Evolutionary conservation across 1,140 invertebrate species (phyloP), one percentile per base, ranked within the genome.

Genomic region (Melanaphis sacchari): DNA sequence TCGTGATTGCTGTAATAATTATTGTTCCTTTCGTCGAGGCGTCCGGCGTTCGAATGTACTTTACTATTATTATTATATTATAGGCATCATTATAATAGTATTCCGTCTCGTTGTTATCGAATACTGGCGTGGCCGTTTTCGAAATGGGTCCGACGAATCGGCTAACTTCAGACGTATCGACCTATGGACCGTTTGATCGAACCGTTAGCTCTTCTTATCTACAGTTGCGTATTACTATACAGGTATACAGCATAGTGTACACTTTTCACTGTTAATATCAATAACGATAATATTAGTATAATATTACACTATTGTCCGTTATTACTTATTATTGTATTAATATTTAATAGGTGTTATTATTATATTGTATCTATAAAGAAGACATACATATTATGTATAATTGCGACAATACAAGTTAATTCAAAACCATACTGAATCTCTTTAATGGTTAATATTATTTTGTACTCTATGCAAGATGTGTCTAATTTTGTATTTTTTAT

Each of bases 271-370:
- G 59, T 66, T 66, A 66, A 66, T 66, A 76, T 76, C 31, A n/a
- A n/a, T n/a, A n/a, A n/a, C n/a, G n/a, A n/a, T n/a, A n/a, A n/a
- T n/a, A n/a, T n/a, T n/a, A n/a, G n/a, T n/a, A n/a, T n/a, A n/a
- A n/a, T 76, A n/a, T 76, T 76, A n/a, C 59, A 76, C 59, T 76
- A 76, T 76, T 76, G 59, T n/a, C 59, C 18, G 59, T 76, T 76
- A 66, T 66, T 66, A n/a, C 11, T 76, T 76, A 66, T 66, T 66
- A n/a, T 31, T n/a, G 18, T 76, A 76, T n/a, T 76, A 76, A 76
- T 76, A 76, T 76, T 76, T 21, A n/a, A 76, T 76, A 76, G 59
- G 59, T 76, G 18, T n/a, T 66, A 66, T 66, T n/a, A 59, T 59
- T 76, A n/a, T 76, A 76, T 76, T 76, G n/a, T 66, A 66, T 26